Evolutionary conservation across 2,888 invertebrate species (phyloP), one percentile per base, ranked within the genome.

Genomic region (Eupelmus urozonus): DNA sequence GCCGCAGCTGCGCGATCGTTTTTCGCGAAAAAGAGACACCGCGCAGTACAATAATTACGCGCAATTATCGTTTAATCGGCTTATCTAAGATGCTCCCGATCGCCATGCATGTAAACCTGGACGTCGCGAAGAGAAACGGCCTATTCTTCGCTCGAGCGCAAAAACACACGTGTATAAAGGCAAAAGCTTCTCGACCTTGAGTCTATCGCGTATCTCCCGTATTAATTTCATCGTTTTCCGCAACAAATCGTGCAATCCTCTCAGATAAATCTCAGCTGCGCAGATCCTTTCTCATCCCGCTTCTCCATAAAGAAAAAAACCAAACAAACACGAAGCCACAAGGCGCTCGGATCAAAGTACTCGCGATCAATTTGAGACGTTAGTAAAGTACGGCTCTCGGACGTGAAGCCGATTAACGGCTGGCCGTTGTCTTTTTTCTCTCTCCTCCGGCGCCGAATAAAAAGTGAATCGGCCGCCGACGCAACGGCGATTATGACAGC

Each of bases 181-280:
- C 66, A 23, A 74, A 66, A 59, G 18, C n/a, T n/a, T n/a, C 34
- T 25, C 49, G 51, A 60, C 74, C 74, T 75, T 75, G 74, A 57
- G 34, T 11, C 23, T 18, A 16, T 34, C 49, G 18, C 18, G n/a
- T 11, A 27, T 20, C 34, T 49, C 34, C 20, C 27, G 59, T 53
- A 60, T 75, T 59, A 25, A 60, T 59, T 74, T 59, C 1, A 16
- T 23, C 20, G 34, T 62, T 53, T 72, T 51, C 62, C 25, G n/a
- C 25, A 20, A 40, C 40, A 49, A 18, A 59, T 34, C 27, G 9
- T 29, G 13, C 40, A 25, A 74, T 67, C 57, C 73, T 42, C 45
- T 57, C 29, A 57, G 13, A 16, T 11, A 42, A 63, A 60, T 53
- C 27, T 25, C 16, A 7, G 40, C 7, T 5, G 9, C 40, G 49